Conservation (phyloP, 2,797 vertebrate genomes). For the Rhinichthys osculus region DNA sequence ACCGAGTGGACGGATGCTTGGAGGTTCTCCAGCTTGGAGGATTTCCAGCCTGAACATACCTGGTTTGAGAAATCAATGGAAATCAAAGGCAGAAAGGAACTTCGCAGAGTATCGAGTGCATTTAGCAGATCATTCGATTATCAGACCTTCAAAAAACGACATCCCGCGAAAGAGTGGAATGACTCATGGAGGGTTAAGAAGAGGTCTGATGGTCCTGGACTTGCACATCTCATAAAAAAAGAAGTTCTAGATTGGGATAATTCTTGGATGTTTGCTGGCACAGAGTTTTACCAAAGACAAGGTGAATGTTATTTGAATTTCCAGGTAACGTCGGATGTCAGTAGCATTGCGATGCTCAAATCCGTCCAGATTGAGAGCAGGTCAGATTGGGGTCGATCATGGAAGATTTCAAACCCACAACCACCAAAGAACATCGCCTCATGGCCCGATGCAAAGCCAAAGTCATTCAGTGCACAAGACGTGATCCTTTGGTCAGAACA, state of each 20-base stretch:
- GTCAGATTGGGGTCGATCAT: constrained; percentile 68
- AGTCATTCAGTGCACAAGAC: constrained; percentile 32
- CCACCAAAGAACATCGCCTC: constrained; percentile 55
- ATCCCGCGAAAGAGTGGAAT: constrained; percentile 60
- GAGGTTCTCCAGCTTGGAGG: constrained; percentile 54
- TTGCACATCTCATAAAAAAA: not conserved
- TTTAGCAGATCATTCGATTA: constrained; percentile 57
- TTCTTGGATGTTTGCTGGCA: constrained; percentile 50
- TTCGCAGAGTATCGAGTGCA: constrained; percentile 40
- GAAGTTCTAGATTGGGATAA: constrained; percentile 44
- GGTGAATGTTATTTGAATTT: constrained; percentile 18
- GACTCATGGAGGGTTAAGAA: constrained; percentile 63
- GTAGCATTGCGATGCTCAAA: not conserved
- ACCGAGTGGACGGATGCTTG: constrained; percentile 69
- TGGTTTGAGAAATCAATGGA: constrained; percentile 51
- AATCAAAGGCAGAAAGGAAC: constrained; percentile 54
- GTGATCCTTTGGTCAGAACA: constrained; percentile 59
- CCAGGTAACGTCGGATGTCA: not conserved
- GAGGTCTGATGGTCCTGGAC: not conserved
- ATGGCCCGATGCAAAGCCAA: constrained; percentile 61
- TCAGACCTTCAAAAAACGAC: constrained; percentile 57
- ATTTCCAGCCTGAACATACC: constrained; percentile 31
- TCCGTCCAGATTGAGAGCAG: constrained; percentile 36
- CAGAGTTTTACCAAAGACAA: constrained; percentile 37
- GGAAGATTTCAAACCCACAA: constrained; percentile 70